phyloP scores from a whole-genome alignment of 2,113 vertebrate genomes.

The Dolichotis patagonum region DNA sequence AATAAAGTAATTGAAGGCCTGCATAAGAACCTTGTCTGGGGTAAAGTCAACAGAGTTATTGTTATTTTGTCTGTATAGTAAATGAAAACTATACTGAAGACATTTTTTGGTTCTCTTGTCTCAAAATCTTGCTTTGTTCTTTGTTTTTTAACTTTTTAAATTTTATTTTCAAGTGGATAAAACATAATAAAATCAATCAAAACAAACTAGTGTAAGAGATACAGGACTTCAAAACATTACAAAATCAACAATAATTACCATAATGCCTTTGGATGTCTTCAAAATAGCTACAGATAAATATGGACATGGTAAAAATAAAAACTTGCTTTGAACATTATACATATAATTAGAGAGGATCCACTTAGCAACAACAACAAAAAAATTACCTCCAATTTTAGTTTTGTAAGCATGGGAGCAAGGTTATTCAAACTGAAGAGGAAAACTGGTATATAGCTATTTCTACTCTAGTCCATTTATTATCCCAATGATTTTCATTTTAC shows the following conservation, averaged over 20 bases:
- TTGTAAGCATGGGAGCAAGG: background rate
- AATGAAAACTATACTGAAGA: background rate
- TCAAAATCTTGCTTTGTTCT: constrained; percentile 44
- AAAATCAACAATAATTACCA: no score
- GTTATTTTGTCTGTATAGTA: background rate
- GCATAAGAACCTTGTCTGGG: background rate
- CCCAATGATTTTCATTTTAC: background rate
- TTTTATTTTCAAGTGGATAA: no score
- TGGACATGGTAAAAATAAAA: background rate
- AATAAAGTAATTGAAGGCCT: constrained; percentile 41
- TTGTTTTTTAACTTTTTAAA: no score
- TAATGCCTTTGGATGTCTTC: no score
- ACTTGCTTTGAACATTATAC: background rate
- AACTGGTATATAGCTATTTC: background rate
- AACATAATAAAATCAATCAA: no score
- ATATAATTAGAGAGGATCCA: background rate
- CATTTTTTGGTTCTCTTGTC: constrained; percentile 29
- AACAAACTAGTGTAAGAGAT: no score
- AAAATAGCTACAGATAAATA: no score
- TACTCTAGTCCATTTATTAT: constrained; percentile 13
- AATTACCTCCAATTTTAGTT: constrained; percentile 36
- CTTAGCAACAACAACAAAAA: constrained; percentile 50
- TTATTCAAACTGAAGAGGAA: constrained; percentile 27
- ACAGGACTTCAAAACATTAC: no score
- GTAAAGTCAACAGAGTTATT: background rate